Base-by-base conservation (phyloP, 2,113 vertebrate genomes). In the Dunckerocampus dactyliophorus region DNA sequence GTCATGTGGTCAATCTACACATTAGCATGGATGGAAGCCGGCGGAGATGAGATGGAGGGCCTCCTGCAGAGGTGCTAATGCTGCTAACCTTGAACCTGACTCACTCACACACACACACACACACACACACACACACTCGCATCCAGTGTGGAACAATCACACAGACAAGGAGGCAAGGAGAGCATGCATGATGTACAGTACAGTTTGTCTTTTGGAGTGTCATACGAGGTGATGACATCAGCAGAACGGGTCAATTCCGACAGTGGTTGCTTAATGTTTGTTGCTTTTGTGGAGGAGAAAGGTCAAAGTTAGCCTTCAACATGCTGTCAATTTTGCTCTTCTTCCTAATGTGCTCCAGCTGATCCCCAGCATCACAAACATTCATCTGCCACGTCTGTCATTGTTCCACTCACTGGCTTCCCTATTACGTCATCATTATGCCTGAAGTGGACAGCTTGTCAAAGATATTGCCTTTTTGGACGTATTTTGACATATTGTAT, bases 31-130 rank as follows among this genome's bases (percentile, higher is more conserved):
- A 4, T 59, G 54, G 57, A 47, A 69, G 77, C 62, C 53, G 66
- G 64, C 8, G 34, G n/a, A 62, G 76, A 85, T 74, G 74, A 76
- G 83, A 85, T 75, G 82, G 83, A 69, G 63, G 71, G 76, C 77
- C 74, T 56, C 88, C 88, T 76, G 70, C 87, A 1, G 87, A 89
- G 87, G 81, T 86, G 84, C 86, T 90, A 90, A 89, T 91, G 87
- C 87, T 84, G 71, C 84, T 87, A 86, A 90, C 85, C 87, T 91
- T 88, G 85, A 89, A 86, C 83, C 72, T 68, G 76, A 78, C 66
- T 73, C 47, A 63, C 14, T 65, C 63, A 65, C 59, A 70, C 22
- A 53, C 53, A 74, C 37, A 71, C 42, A 75, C 72, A n/a, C n/a
- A n/a, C n/a, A n/a, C n/a, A n/a, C n/a, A n/a, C n/a, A n/a, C n/a